Evolutionary conservation across 2,113 vertebrate species (phyloP).

Genomic region (Rhagologus leucostigma): DNA sequence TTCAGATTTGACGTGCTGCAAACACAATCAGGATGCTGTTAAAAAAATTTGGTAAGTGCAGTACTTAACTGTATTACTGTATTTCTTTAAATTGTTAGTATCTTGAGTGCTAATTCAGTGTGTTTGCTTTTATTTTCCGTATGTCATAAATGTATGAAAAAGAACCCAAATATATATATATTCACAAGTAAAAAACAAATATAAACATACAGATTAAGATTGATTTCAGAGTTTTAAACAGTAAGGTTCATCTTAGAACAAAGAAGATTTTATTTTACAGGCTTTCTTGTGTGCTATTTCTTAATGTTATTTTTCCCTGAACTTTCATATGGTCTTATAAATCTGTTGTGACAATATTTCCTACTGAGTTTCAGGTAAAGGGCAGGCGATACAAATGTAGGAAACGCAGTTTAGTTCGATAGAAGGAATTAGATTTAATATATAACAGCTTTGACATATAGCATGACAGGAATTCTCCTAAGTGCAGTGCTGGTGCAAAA

Average conservation of each 20-base stretch:
- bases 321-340: neutral
- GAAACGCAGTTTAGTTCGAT: neutral
- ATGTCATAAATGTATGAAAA: neutral
- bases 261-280: neutral
- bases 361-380: neutral
- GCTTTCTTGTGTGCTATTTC: neutral
- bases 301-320: neutral
- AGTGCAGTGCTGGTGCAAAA: neutral
- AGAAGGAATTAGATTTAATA: neutral
- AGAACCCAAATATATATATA: neutral
- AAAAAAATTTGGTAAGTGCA: neutral
- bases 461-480: neutral
- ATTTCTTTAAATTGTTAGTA: neutral
- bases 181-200: neutral
- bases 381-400: neutral
- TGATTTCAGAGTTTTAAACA: neutral
- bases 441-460: neutral
- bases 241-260: neutral
- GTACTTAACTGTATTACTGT: neutral
- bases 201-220: neutral
- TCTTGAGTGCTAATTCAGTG: neutral
- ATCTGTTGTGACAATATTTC: neutral
- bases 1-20: neutral
- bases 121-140: neutral
- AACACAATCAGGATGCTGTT: neutral